phyloP scores from a whole-genome alignment of 1,140 invertebrate species.

The Drosophila subobscura region DNA sequence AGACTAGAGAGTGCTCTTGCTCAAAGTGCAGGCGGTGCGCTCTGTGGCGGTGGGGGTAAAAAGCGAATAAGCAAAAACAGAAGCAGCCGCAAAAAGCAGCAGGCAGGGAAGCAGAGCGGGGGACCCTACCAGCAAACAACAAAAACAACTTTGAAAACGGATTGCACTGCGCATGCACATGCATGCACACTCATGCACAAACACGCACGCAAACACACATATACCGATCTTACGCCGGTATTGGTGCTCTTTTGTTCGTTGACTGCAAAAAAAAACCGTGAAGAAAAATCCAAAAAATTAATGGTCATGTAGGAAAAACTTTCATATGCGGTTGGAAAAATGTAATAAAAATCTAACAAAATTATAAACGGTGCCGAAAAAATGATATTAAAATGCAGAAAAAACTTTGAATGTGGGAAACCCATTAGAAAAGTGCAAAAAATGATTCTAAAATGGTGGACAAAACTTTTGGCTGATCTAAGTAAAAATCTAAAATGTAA shows the following conservation, averaged over 20 bases:
- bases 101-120: not conserved
- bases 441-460: too few species aligned
- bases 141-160: conserved; percentile 36
- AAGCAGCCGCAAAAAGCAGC: conserved; percentile 36
- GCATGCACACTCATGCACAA: conserved; percentile 34
- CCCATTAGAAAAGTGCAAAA: too few species aligned
- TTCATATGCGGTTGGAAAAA: conserved; percentile 4
- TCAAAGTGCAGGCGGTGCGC: conserved; percentile 29
- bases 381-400: conserved; percentile 13
- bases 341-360: not conserved
- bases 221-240: conserved; percentile 26
- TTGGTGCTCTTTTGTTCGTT: conserved; percentile 72
- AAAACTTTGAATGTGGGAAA: conserved; percentile 1
- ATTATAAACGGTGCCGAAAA: conserved; percentile 6
- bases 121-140: conserved; percentile 35
- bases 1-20: conserved; percentile 26
- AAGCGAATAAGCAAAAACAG: conserved; percentile 49
- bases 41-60: conserved; percentile 13
- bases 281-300: conserved; percentile 25
- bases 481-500: too few species aligned
- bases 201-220: conserved; percentile 1
- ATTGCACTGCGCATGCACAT: conserved; percentile 76
- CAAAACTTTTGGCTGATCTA: too few species aligned
- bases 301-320: conserved; percentile 21
- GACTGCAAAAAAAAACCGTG: conserved; percentile 30